A percentile compares a stretch with the other conserved stretches of the same genome.
Conservation (phyloP, 2,888 invertebrate species). For the Teleiodes luculella region DNA sequence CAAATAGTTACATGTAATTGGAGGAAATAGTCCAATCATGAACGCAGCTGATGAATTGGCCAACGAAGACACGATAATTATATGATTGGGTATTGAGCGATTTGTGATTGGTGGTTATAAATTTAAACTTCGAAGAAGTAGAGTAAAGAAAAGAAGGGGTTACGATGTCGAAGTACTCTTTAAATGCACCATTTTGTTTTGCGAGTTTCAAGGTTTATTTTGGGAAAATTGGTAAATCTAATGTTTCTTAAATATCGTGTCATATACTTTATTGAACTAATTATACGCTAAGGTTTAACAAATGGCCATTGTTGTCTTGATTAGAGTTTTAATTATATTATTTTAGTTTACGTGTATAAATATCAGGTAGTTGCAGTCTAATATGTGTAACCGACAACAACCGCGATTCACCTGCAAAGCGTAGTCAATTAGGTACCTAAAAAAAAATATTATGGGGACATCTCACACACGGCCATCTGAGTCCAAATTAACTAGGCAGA, state of each 20-base stretch:
- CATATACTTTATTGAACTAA: neutral
- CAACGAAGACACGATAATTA: constrained; percentile 8
- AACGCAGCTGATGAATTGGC: constrained; percentile 5
- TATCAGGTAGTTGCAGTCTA: no score
- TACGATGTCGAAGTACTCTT: neutral
- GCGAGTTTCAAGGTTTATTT: neutral
- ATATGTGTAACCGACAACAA: no score
- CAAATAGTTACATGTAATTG: constrained; percentile 8
- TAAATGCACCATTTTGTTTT: neutral
- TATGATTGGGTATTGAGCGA: constrained; percentile 1
- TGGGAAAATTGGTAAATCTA: neutral
- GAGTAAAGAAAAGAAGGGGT: neutral
- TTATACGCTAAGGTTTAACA: no score
- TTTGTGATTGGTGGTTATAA: constrained; percentile 10
- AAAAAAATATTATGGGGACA: no score
- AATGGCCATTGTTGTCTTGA: no score
- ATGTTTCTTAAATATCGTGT: neutral
- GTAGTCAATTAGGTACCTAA: no score
- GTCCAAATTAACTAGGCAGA: no score
- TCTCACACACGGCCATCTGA: no score
- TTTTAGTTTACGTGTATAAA: no score
- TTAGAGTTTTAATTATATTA: no score
- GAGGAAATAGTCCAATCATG: constrained; percentile 6
- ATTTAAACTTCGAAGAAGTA: neutral
- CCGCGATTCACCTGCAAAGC: no score